Base-by-base conservation (phyloP, 2,113 vertebrate species). In the Lophotis ruficrista region DNA sequence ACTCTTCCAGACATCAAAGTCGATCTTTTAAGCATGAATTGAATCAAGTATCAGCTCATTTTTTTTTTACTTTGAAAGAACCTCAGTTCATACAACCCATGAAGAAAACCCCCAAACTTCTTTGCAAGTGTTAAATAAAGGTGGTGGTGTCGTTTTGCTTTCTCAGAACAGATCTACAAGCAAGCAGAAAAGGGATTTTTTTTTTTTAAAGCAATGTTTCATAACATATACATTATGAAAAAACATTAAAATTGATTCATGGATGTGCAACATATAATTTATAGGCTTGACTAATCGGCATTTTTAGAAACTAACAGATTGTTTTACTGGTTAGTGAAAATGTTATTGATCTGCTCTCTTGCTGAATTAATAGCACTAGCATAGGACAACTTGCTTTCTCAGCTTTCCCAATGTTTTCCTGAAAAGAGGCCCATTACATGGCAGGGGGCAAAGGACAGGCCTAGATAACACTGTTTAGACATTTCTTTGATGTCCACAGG, bases 401-500 rank as follows among this genome's bases (percentile, higher is more conserved):
- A 92, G 94, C 93, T 73, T 92, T 96, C 93, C 95, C 91, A 93
- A 96, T 95, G 77, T 88, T 95, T 94, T 94, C 92, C 96, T 79
- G 80, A 76, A 93, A 97, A 95, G 94, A 96, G 90, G 95, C 94
- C 97, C 96, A 93, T 95, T 97, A 92, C 95, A 93, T 97, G 94
- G 97, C 68, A 94, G 79, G 96, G 97, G 98, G 97, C 98, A 98
- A 98, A 98, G 98, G 97, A 98, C 97, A 94, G 95, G 79, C 96
- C 94, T 89, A 97, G 98, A 98, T 98, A 98, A 97, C 98, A 98
- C 98, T 95, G 93, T 98, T 98, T 96, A 97, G 98, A 98, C 96
- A 87, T 88, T 96, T 97, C 99, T 99, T 98, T 99, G 98, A 99
- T 98, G 98, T 98, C 97, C 95, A 96, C 86, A 93, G 97, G 96